These are phyloP conservation scores for Halocynthia roretzi DNA, from an alignment of 23 tunicate species.

Conservation along the genomic window DNA sequence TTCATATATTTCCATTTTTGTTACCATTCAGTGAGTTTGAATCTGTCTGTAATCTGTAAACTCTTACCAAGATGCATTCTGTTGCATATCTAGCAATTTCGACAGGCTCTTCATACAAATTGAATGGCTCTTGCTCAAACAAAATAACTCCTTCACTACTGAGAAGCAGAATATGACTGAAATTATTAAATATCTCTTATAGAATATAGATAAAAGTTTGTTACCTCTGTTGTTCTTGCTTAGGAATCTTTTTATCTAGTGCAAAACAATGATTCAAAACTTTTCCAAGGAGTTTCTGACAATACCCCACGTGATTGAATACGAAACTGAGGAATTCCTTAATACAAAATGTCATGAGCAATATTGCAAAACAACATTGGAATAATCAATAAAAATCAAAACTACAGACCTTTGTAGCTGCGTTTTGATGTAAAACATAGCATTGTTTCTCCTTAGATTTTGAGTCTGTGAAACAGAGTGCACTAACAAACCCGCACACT, in stretches of 20 bases:
- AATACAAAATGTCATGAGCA: not conserved
- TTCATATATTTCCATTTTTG: no score
- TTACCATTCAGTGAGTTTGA: no score
- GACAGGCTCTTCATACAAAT: conserved; percentile 24
- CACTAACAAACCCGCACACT: conserved; percentile 30
- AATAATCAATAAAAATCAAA: not conserved
- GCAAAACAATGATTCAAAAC: no score
- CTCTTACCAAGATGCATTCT: conserved; percentile 6
- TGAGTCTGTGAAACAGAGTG: not conserved
- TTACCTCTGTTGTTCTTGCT: no score
- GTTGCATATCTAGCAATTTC: conserved; percentile 11
- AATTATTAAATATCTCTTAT: no score
- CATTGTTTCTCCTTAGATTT: not conserved
- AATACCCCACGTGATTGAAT: no score
- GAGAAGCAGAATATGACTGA: no score
- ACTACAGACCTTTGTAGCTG: conserved; percentile 7
- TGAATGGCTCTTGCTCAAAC: conserved; percentile 21
- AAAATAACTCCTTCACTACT: not conserved
- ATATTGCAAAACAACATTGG: not conserved
- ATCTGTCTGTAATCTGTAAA: not conserved
- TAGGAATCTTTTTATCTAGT: no score
- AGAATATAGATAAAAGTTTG: no score
- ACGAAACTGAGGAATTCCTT: no score
- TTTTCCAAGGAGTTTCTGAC: no score
- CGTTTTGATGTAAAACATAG: not conserved